Percentiles rank a stretch among this genome's conserved stretches.
These are phyloP conservation scores for Tetragonula carbonaria DNA, from an alignment of 2,888 invertebrate genomes.

Conservation along the genomic window DNA sequence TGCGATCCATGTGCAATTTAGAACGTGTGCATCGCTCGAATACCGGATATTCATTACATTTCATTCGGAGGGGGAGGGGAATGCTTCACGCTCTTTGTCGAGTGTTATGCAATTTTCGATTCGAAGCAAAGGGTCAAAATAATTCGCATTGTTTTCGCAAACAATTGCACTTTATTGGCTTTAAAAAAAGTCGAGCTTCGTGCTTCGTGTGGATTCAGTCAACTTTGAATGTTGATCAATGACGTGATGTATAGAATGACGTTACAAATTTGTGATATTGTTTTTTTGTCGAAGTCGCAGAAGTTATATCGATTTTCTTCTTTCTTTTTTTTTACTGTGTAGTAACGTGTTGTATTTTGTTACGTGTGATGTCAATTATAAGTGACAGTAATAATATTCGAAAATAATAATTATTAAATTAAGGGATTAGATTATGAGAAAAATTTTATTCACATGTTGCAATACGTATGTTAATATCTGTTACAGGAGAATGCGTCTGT, in stretches of 20 bases:
- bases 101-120: neutral
- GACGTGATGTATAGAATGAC: neutral
- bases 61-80: neutral
- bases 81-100: neutral
- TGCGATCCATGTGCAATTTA: constrained; percentile 1
- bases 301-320: neutral
- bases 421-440: no score
- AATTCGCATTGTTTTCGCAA: neutral
- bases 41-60: neutral
- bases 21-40: neutral
- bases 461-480: no score
- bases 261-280: neutral
- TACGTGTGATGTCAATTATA: no score
- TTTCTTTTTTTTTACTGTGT: no score
- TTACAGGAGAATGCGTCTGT: no score
- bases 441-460: no score
- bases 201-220: neutral
- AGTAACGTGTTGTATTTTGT: no score
- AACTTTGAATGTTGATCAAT: neutral
- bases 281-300: no score
- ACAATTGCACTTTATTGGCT: neutral
- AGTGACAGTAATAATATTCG: no score
- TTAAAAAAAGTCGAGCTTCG: neutral
- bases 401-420: no score
- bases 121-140: neutral